Evolutionary conservation across 1,140 invertebrate genomes (phyloP), one percentile per base, ranked within the genome.

Genomic region (Bombyx mandarina): DNA sequence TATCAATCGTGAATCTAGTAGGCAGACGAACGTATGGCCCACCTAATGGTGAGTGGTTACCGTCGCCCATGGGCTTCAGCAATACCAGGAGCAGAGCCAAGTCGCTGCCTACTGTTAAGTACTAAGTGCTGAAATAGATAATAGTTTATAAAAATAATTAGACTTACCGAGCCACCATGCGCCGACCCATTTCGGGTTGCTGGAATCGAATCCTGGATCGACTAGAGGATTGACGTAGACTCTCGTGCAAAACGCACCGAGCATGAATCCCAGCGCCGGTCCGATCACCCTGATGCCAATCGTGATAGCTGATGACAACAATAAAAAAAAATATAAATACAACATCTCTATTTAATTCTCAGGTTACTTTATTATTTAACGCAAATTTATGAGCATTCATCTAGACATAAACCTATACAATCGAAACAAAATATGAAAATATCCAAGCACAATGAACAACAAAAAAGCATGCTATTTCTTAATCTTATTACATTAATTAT

Each of bases 201-300:
- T 92, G 45, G 94, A 93, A 58, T 92, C 92, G 62, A 95, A 94
- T 63, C 92, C 92, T 6, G 94, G 93, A 76, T 94, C 91, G 6
- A 88, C 82, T 1, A 92, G 89, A 4, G 96, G 91, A 82, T 97
- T 92, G 22, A 95, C 95, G 75, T 97, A 97, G 53, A 97, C 89
- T 64, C 93, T 92, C 0, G 96, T 97, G 80, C 96, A 97, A 8
- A 97, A 82, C 1, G 96, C 96, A n/a, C 96, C 96, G 9, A 98
- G 90, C 12, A 97, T 92, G 72, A 98, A 98, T 1, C 96, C 96
- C 10, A 96, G 89, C 0, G 96, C 95, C 5, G 96, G 96, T 0
- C 96, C 96, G 43, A 98, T 90, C 57, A 98, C 97, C 50, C 95
- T 89, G 45, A 97, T 95, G 45, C 96, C 96, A 64, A 97, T 97